Evolutionary conservation across 2,797 vertebrate species (phyloP).

Genomic region (Cynodonichthys magdalenae): DNA sequence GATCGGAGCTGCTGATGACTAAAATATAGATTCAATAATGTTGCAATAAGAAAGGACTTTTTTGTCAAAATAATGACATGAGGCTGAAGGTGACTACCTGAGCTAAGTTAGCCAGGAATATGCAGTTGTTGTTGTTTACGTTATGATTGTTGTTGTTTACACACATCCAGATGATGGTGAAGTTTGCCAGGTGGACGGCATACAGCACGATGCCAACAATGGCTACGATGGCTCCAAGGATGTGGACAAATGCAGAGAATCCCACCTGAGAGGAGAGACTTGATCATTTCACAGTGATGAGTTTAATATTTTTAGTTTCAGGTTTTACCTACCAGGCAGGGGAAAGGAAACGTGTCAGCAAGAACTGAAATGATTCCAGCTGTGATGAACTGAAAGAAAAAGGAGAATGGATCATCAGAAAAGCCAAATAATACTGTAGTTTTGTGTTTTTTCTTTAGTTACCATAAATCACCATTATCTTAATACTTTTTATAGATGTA

Average conservation of each 20-base stretch:
- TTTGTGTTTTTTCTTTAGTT: too few species aligned
- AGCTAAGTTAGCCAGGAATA: neutral
- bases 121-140: slow-evolving; percentile 14
- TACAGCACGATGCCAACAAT: slow-evolving; percentile 39
- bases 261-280: slow-evolving; percentile 28
- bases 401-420: neutral
- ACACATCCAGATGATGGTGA: slow-evolving; percentile 7
- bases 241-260: slow-evolving; percentile 31
- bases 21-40: too few species aligned
- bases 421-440: too few species aligned
- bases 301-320: neutral
- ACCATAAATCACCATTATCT: too few species aligned
- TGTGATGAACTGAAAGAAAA: slow-evolving; percentile 35
- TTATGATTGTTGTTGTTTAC: accelerated
- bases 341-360: neutral
- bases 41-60: too few species aligned
- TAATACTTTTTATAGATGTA: too few species aligned
- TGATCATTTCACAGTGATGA: neutral
- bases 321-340: slow-evolving; percentile 32
- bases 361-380: slow-evolving; percentile 30
- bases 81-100: slow-evolving; percentile 25
- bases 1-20: too few species aligned
- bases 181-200: slow-evolving; percentile 10
- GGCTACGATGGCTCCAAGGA: slow-evolving; percentile 6
- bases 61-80: too few species aligned